These are phyloP conservation scores for Tipula lateralis DNA, from an alignment of 2,888 invertebrate genomes.

Conservation along the genomic window DNA sequence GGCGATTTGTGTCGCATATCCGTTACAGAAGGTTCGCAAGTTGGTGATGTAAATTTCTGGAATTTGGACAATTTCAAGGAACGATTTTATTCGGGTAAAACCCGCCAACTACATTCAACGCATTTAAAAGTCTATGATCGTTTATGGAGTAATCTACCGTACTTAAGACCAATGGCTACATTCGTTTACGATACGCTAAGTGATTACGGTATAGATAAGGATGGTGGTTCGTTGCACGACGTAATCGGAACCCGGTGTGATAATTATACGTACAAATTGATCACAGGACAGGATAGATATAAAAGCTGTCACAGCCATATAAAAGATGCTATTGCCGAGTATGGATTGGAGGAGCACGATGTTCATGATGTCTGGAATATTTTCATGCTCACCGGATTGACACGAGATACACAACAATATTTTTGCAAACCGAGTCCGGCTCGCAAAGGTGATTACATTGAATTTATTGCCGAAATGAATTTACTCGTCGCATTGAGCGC, in stretches of 20 bases:
- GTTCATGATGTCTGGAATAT: constrained; percentile 54
- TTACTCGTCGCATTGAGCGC: constrained; percentile 49
- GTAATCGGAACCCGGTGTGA: constrained; percentile 52
- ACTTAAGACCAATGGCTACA: constrained; percentile 51
- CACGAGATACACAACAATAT: constrained; percentile 50
- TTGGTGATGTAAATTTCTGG: constrained; percentile 52
- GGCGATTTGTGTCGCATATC: constrained; percentile 50
- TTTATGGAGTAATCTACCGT: constrained; percentile 51
- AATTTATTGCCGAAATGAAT: constrained; percentile 53
- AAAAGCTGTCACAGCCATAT: constrained; percentile 51
- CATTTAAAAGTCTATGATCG: constrained; percentile 50
- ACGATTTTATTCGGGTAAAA: constrained; percentile 51
- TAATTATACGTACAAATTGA: constrained; percentile 50
- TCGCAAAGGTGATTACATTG: constrained; percentile 50
- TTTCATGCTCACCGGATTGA: constrained; percentile 52
- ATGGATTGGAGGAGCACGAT: constrained; percentile 48
- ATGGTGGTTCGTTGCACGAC: constrained; percentile 51
- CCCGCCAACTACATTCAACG: constrained; percentile 50
- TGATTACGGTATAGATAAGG: constrained; percentile 50
- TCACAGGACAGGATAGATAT: constrained; percentile 48
- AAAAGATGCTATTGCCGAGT: constrained; percentile 46
- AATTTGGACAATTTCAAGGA: constrained; percentile 49
- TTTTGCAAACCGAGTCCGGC: constrained; percentile 52
- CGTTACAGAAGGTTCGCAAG: constrained; percentile 49
- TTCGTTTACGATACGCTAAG: constrained; percentile 50